phyloP scores from a whole-genome alignment of 2,113 vertebrate genomes.

The Heloderma charlesbogerti region DNA sequence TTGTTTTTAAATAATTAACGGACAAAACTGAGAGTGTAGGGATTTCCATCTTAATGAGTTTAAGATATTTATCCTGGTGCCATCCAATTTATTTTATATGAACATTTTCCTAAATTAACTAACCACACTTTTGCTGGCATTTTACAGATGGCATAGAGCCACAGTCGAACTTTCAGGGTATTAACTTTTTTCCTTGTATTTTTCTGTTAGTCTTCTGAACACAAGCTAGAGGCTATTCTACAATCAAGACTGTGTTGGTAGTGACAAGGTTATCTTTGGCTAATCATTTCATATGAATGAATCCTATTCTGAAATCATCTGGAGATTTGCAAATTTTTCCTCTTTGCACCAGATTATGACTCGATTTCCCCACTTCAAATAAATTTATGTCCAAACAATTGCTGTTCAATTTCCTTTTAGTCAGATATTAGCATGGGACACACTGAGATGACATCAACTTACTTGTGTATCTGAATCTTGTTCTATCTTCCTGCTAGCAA shows the following conservation, averaged over 20 bases:
- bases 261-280: not conserved
- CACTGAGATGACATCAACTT: not conserved
- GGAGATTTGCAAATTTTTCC: not conserved
- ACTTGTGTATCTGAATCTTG: not conserved
- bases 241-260: not conserved
- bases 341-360: not conserved
- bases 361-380: not conserved
- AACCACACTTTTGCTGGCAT: not conserved
- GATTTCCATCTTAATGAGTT: not conserved
- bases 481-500: not conserved
- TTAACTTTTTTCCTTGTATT: not conserved
- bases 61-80: not conserved
- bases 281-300: constrained; percentile 1
- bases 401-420: not conserved
- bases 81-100: not conserved
- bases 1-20: not conserved
- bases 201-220: not conserved
- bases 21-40: not conserved
- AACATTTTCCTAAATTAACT: not conserved
- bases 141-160: not conserved
- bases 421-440: no score
- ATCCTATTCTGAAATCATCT: not conserved
- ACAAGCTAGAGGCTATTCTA: not conserved
- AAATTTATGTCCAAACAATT: constrained; percentile 3
- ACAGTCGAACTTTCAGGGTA: not conserved